Evolutionary conservation across 2,113 vertebrate genomes (phyloP).

Genomic region (Polyodon spathula): DNA sequence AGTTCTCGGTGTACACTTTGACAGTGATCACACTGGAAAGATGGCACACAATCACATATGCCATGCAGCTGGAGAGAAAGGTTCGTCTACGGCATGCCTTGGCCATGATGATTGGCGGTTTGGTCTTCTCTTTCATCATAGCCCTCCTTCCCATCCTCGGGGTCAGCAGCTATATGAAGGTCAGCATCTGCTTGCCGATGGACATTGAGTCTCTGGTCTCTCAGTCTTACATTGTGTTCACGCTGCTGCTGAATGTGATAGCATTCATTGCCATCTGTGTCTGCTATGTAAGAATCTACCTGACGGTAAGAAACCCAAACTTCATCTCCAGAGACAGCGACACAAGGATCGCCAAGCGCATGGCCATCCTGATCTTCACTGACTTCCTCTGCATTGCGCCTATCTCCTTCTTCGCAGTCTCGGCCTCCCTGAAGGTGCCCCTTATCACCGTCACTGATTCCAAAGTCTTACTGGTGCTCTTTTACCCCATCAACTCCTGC

Average conservation of each 20-base stretch:
- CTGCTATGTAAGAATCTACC: constrained; percentile 87
- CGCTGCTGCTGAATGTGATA: constrained; percentile 79
- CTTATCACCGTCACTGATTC: constrained; percentile 87
- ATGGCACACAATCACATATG: constrained; percentile 93
- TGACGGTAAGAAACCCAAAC: constrained; percentile 76
- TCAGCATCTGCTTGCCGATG: constrained; percentile 95
- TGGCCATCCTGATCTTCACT: constrained; percentile 92
- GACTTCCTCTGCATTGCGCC: constrained; percentile 95
- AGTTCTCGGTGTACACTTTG: constrained; percentile 85
- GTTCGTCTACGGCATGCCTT: constrained; percentile 74
- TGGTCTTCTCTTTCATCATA: constrained; percentile 70
- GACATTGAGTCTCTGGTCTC: constrained; percentile 71
- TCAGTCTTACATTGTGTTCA: constrained; percentile 73
- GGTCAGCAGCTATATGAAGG: constrained; percentile 91
- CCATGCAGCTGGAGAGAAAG: constrained; percentile 79
- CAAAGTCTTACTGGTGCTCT: constrained; percentile 88
- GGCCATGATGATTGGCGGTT: constrained; percentile 71
- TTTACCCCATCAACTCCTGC: constrained; percentile 95
- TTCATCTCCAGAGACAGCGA: constrained; percentile 71
- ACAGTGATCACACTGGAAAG: constrained; percentile 86
- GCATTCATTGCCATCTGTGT: constrained; percentile 79
- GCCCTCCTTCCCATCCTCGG: constrained; percentile 77
- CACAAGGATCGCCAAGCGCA: constrained; percentile 81
- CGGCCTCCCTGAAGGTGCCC: constrained; percentile 81
- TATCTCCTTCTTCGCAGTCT: constrained; percentile 95